These are phyloP conservation scores for Carassius carassius DNA, from an alignment of 2,113 vertebrate species.

Conservation along the genomic window DNA sequence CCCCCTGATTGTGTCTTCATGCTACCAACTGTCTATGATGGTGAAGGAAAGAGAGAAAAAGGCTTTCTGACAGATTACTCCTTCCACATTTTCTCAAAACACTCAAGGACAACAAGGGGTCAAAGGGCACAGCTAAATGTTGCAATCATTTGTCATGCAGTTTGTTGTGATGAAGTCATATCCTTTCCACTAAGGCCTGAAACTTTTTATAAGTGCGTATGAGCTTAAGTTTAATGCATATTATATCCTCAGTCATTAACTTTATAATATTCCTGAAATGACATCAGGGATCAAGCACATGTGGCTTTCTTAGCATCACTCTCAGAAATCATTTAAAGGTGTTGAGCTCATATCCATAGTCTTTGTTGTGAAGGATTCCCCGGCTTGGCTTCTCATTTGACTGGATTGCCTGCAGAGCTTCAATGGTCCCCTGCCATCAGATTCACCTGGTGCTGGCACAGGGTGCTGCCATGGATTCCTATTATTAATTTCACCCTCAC, in stretches of 20 bases:
- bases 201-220: neutral
- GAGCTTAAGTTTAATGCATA: neutral
- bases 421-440: constrained; percentile 27
- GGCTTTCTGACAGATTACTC: constrained; percentile 61
- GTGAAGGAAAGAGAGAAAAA: constrained; percentile 49
- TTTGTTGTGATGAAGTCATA: neutral
- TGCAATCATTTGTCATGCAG: constrained; percentile 31
- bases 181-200: neutral
- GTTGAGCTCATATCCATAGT: constrained; percentile 39
- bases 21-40: constrained; percentile 71
- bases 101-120: constrained; percentile 8
- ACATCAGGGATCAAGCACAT: neutral
- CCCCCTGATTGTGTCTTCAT: constrained; percentile 67
- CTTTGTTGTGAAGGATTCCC: constrained; percentile 26
- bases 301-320: constrained; percentile 37
- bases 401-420: constrained; percentile 7
- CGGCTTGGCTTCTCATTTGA: constrained; percentile 16
- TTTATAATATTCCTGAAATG: neutral
- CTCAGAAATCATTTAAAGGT: constrained; percentile 32
- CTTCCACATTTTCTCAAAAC: constrained; percentile 45
- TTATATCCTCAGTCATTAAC: neutral
- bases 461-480: constrained; percentile 1
- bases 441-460: neutral
- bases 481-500: constrained; percentile 42
- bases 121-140: constrained; percentile 63